Evolutionary conservation across 2,113 vertebrate genomes (phyloP).

Genomic region (Sitta europaea): DNA sequence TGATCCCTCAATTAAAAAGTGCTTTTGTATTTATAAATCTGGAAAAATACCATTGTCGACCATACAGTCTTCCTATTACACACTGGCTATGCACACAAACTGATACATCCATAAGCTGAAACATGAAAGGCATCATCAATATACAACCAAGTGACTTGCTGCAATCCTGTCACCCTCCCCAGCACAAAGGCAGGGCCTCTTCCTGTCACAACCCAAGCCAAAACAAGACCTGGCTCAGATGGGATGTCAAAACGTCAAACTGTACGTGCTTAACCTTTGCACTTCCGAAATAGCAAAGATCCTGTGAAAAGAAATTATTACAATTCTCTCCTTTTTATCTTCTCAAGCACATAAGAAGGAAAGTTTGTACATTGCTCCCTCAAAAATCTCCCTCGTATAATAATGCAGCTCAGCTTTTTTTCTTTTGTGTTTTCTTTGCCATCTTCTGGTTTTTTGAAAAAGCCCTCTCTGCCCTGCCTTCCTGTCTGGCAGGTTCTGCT

Average conservation of each 20-base stretch:
- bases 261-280: constrained; percentile 18
- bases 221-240: constrained; percentile 40
- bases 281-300: constrained; percentile 10
- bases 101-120: neutral
- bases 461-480: neutral
- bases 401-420: neutral
- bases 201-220: constrained; percentile 37
- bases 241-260: constrained; percentile 30
- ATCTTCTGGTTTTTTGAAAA: neutral
- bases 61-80: neutral
- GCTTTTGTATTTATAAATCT: neutral
- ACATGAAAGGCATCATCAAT: neutral
- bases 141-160: neutral
- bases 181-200: constrained; percentile 20
- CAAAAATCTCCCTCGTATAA: neutral
- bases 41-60: neutral
- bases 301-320: neutral
- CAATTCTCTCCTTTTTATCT: neutral
- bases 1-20: neutral
- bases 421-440: neutral
- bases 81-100: neutral
- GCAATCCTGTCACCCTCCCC: neutral
- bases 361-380: neutral
- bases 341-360: neutral
- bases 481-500: neutral